Evolutionary conservation across 2,797 vertebrate species (phyloP).

Genomic region (Oreochromis grahami): DNA sequence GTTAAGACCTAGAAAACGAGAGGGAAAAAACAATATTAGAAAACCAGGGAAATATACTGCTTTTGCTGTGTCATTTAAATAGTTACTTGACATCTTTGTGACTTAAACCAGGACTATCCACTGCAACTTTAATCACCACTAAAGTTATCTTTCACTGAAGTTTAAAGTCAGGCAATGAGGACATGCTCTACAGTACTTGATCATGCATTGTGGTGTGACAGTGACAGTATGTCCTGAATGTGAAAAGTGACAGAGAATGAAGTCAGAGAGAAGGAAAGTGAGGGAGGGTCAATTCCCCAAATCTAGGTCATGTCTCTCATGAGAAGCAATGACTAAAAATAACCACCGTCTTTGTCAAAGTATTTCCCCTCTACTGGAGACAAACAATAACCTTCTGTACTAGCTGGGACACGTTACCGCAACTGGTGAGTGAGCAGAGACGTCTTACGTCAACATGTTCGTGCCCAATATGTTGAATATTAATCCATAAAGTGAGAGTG

Average conservation of each 20-base stretch:
- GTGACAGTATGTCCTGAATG: neutral
- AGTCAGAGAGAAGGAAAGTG: constrained; percentile 18
- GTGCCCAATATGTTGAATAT: neutral
- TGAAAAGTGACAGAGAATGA: constrained; percentile 33
- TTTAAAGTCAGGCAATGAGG: constrained; percentile 9
- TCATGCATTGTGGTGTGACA: constrained; percentile 58
- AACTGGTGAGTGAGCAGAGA: neutral
- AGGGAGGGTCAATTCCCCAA: constrained; percentile 48
- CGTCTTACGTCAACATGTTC: neutral
- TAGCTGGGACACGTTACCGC: neutral
- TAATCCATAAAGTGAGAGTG: neutral
- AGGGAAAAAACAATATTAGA: constrained; percentile 8
- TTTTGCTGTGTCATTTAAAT: neutral
- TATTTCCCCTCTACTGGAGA: constrained; percentile 48
- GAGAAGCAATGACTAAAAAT: constrained; percentile 62
- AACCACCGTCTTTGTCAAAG: constrained; percentile 49
- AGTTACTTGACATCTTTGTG: neutral
- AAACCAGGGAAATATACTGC: neutral
- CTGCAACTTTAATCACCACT: neutral
- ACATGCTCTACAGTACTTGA: constrained; percentile 38
- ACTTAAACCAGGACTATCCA: neutral
- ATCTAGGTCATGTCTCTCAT: constrained; percentile 62
- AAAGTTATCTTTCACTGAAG: neutral
- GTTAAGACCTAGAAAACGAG: constrained; percentile 82
- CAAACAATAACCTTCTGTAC: constrained; percentile 43